A percentile compares a stretch with the other conserved stretches of the same genome.
Evolutionary conservation across 2,888 invertebrate genomes (phyloP).

Genomic region (Coleophora deauratella): DNA sequence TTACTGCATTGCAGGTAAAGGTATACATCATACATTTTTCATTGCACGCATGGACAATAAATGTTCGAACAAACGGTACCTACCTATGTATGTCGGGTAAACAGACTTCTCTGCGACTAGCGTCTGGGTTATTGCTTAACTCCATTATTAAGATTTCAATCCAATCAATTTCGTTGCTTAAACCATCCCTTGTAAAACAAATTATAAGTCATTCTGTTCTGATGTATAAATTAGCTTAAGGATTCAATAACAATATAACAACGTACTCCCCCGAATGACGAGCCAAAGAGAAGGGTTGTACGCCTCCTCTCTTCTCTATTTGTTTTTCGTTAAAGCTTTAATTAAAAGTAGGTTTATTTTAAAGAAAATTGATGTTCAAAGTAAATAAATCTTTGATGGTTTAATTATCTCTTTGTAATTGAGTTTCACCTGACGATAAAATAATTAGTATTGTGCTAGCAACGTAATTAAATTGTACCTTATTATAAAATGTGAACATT

Average conservation of each 20-base stretch:
- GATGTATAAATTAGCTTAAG: constrained; percentile 18
- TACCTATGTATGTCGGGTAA: too few species aligned
- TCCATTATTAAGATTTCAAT: background rate
- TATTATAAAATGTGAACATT: too few species aligned
- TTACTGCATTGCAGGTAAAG: too few species aligned
- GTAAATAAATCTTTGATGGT: constrained; percentile 70
- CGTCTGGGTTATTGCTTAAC: too few species aligned
- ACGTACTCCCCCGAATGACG: constrained; percentile 27
- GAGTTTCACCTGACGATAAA: constrained; percentile 64
- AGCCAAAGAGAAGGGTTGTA: constrained; percentile 51
- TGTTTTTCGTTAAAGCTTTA: constrained; percentile 71
- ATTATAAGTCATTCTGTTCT: constrained; percentile 10
- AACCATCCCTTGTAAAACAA: constrained; percentile 5
- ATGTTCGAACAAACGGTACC: too few species aligned
- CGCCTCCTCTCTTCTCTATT: constrained; percentile 51
- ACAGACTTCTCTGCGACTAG: too few species aligned
- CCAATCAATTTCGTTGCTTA: constrained; percentile 4
- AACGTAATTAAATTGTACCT: constrained; percentile 28
- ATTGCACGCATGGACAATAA: too few species aligned
- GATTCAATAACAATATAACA: constrained; percentile 22
- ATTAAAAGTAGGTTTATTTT: constrained; percentile 71
- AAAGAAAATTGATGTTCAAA: constrained; percentile 70
- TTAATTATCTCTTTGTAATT: constrained; percentile 71
- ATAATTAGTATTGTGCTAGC: constrained; percentile 42
- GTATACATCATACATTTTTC: too few species aligned